Base-by-base conservation (phyloP, 1,140 invertebrate species). In the Apis cerana region DNA sequence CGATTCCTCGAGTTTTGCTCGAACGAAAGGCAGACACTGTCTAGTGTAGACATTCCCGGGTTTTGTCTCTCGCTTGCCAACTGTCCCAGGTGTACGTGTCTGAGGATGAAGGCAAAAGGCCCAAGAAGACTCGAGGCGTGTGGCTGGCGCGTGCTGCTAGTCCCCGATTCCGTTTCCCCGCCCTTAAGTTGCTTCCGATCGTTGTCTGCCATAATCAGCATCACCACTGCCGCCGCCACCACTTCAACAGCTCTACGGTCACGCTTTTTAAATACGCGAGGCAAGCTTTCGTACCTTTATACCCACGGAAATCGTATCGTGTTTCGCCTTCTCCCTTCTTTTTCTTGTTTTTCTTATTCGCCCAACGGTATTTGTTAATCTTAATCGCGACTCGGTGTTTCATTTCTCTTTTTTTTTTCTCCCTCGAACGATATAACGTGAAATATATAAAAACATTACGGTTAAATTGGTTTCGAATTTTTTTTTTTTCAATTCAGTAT, bases 81-180 rank as follows among this genome's bases (percentile, higher is more conserved):
- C 92, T 93, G 92, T 92, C 92, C 89, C 92, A 92, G 92, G 92
- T 92, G 92, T 88, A 89, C 85, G 84, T 71, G 83, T 85, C 59
- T 56, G 74, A 62, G 75, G 77, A 81, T 68, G 64, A 75, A 65
- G 84, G 69, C 82, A 84, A 88, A 83, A 88, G 88, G 62, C 75
- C 52, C 83, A 84, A 82, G 83, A 89, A 85, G 88, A 84, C 83
- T 85, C 80, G 77, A 89, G 91, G 90, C 91, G 92, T 93, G 92
- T 93, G 92, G 92, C 92, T 90, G 91, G 92, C 91, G 91, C 92
- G 91, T 92, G 91, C 91, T 92, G 87, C 88, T 84, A 89, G 87
- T 85, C 84, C 85, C 85, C 82, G 86, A 85, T 86, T 84, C 87
- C 85, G 82, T 85, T 90, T 89, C 86, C 75, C 87, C 83, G 88